Evolutionary conservation across 2,888 invertebrate genomes (phyloP), one percentile per base, ranked within the genome.

Genomic region (Alloscopus bannaensis): DNA sequence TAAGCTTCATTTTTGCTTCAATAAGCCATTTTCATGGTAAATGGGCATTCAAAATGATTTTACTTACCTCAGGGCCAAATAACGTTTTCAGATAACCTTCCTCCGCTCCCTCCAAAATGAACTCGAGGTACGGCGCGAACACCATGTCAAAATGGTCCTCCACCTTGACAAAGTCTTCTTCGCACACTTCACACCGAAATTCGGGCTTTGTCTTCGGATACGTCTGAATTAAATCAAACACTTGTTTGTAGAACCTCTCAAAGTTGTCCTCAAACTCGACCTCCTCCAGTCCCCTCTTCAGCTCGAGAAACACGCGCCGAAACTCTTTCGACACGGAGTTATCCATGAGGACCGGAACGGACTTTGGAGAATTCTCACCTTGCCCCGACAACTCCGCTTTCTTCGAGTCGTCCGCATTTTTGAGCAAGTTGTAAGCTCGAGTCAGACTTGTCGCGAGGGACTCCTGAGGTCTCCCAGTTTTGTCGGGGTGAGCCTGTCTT

Each of bases 251-350:
- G 18, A 11, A 65, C 0, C n/a, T n/a, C 16, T 65, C 6, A 11
- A 65, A 65, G 50, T 65, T 65, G 26, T 65, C 65, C 29, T 20
- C 13, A n/a, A 65, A 47, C n/a, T 65, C 8, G 2, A 24, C 18
- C 16, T 65, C 47, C 26, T 28, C 26, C 1, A 47, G 29, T 6
- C 18, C 16, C 1, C 16, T 26, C 3, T 20, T 28, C 13, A 18
- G 45, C 6, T 24, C 40, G 6, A 40, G 8, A 22, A 45, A 47
- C 0, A 65, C 1, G 1, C 65, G 24, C 8, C 65, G 65, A 29
- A 3, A 47, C 3, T 29, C 8, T 20, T 65, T 50, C 4, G 65
- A 65, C 6, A 13, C 13, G 0, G 65, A 31, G n/a, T 65, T 65
- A 20, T 65, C 65, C 20, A 47, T 42, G 6, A 65, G 29, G 24